Percentiles rank a stretch among this genome's conserved stretches.
These are phyloP conservation scores for Rotaria magnacalcarata DNA, from an alignment of 2,888 invertebrate species.

Conservation along the genomic window DNA sequence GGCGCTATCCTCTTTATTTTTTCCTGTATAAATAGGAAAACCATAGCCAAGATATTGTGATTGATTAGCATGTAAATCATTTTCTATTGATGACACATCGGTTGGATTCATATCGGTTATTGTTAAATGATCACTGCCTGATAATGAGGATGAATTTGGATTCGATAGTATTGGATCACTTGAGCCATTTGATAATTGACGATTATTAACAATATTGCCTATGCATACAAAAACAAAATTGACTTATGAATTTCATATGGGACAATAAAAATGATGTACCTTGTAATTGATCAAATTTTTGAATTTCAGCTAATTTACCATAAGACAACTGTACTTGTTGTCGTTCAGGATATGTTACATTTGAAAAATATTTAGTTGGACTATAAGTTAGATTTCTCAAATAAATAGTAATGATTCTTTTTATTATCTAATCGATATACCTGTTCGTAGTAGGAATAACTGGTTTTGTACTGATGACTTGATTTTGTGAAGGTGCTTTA, in stretches of 20 bases:
- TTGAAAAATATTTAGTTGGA: background rate
- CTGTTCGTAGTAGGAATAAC: background rate
- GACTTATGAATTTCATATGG: too few species aligned
- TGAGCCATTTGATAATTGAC: background rate
- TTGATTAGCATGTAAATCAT: background rate
- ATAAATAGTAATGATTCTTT: too few species aligned
- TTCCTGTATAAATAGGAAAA: background rate
- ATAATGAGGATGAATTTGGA: background rate
- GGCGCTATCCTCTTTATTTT: background rate
- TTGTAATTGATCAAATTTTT: background rate
- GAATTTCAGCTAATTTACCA: background rate
- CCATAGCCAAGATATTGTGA: background rate
- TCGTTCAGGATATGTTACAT: slow-evolving; percentile 12
- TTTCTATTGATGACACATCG: background rate
- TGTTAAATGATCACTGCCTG: background rate
- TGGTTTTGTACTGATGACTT: background rate
- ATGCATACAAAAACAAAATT: too few species aligned
- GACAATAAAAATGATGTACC: background rate
- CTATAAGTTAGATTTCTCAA: background rate
- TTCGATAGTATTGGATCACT: background rate
- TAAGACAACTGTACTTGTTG: background rate
- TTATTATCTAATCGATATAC: background rate
- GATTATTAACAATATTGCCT: too few species aligned
- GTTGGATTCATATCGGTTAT: background rate
- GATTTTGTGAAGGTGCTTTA: background rate